phyloP scores from a whole-genome alignment of 2,113 vertebrate species.

The Probosciger aterrimus region DNA sequence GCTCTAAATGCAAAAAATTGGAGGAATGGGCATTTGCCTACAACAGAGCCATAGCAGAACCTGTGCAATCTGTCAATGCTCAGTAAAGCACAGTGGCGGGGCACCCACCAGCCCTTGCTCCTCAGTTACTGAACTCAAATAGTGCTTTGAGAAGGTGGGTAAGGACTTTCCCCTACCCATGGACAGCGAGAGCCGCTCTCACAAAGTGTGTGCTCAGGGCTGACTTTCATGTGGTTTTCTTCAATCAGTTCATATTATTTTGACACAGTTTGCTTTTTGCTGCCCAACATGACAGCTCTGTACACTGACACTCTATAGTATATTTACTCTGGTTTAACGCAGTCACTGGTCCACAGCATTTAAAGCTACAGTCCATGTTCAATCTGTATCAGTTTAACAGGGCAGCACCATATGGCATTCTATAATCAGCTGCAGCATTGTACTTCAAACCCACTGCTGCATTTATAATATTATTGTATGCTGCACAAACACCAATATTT shows the following conservation, averaged over 20 bases:
- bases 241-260: neutral
- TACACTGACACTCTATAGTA: neutral
- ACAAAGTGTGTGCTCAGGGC: neutral
- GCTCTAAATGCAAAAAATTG: neutral
- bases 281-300: neutral
- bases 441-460: slow-evolving; percentile 61
- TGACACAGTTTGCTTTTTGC: slow-evolving; percentile 3
- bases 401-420: slow-evolving; percentile 54
- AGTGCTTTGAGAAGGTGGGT: neutral
- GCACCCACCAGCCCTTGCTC: neutral
- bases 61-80: neutral
- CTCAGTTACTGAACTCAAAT: neutral
- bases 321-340: slow-evolving; percentile 44
- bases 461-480: slow-evolving; percentile 46
- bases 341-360: neutral
- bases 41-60: accelerated
- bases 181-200: accelerated
- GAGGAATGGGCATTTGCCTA: neutral
- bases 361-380: slow-evolving; percentile 18
- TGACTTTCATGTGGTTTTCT: neutral
- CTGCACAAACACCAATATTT: slow-evolving; percentile 54
- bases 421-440: slow-evolving; percentile 55
- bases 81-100: neutral
- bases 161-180: neutral
- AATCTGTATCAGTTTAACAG: slow-evolving; percentile 50